Evolutionary conservation across 1,140 invertebrate species (phyloP).

Genomic region (Linepithema humile): DNA sequence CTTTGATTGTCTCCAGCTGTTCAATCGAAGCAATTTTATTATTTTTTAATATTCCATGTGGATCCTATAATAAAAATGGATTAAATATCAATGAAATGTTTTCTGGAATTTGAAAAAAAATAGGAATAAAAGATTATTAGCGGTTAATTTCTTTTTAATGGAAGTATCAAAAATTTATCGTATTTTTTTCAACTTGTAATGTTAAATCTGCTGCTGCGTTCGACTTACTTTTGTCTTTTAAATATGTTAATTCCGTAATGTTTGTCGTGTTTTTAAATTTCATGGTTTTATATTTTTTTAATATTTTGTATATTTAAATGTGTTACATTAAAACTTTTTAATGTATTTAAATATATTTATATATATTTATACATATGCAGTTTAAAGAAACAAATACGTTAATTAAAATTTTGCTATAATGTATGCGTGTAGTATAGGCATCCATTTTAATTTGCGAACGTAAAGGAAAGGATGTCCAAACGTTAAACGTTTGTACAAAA

Average conservation of each 20-base stretch:
- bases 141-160: neutral
- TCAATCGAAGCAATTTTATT: neutral
- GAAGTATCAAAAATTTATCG: neutral
- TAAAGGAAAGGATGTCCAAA: no score
- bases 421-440: no score
- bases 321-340: no score
- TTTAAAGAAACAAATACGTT: neutral
- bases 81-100: neutral
- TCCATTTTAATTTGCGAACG: neutral
- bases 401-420: neutral
- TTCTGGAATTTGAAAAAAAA: no score
- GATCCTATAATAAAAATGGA: neutral
- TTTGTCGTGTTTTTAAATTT: neutral
- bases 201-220: neutral
- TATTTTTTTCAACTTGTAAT: neutral
- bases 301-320: neutral
- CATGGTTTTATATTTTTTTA: neutral
- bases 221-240: neutral
- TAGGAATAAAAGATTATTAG: no score
- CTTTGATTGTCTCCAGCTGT: neutral
- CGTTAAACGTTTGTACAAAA: neutral
- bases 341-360: neutral
- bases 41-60: neutral
- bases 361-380: neutral
- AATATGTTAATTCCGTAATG: neutral